Percentiles rank a stretch among this genome's conserved stretches.
These are phyloP conservation scores for Orthochromis malagaraziensis DNA, from an alignment of 2,113 vertebrate genomes.

Conservation along the genomic window DNA sequence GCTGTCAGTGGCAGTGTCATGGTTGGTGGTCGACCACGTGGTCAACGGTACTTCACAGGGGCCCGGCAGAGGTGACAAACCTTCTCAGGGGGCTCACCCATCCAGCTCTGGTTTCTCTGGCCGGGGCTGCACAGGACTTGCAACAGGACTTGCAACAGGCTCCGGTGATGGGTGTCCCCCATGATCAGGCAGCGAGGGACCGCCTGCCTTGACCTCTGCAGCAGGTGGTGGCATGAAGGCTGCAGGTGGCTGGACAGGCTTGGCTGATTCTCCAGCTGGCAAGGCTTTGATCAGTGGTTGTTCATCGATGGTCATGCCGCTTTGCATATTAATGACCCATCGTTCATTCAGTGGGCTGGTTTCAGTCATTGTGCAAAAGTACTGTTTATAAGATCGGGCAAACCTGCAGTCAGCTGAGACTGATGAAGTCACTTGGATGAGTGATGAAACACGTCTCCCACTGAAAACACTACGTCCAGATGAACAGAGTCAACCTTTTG, in stretches of 20 bases:
- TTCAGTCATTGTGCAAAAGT: not conserved
- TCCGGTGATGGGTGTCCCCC: fast-evolving
- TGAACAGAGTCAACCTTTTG: not conserved
- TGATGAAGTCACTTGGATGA: not conserved
- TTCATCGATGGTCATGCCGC: fast-evolving
- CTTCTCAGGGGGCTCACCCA: not conserved
- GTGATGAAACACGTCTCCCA: not conserved
- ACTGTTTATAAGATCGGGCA: not conserved
- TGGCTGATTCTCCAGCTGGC: not conserved
- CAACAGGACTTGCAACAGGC: not conserved
- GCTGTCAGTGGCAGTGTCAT: fast-evolving
- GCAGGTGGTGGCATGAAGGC: not conserved
- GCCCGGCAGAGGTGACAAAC: not conserved
- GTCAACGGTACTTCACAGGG: not conserved
- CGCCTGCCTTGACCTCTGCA: not conserved
- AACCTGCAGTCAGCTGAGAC: not conserved
- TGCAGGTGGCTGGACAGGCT: not conserved
- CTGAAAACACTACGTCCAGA: not conserved
- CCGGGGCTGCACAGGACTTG: fast-evolving
- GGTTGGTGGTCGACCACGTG: not conserved
- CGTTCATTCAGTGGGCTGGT: not conserved
- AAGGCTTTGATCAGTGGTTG: not conserved
- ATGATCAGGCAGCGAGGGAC: not conserved
- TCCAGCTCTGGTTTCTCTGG: not conserved
- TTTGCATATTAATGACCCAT: not conserved